These are phyloP conservation scores for Paratilapia polleni DNA, from an alignment of 2,113 vertebrate species.

Conservation along the genomic window DNA sequence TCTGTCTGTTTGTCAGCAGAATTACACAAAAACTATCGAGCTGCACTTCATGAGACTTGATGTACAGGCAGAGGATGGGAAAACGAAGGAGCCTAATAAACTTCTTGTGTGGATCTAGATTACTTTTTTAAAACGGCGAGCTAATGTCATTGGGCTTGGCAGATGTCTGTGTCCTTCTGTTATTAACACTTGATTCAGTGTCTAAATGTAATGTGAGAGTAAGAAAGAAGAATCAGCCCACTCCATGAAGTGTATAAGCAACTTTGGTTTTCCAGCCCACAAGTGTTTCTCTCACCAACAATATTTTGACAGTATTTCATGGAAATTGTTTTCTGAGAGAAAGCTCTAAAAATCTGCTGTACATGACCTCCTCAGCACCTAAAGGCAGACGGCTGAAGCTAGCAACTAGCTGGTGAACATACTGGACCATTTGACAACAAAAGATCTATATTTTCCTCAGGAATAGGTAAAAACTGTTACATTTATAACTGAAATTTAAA, in stretches of 20 bases:
- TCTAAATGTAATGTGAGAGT: not conserved
- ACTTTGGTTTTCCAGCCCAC: not conserved
- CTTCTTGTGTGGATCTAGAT: not conserved
- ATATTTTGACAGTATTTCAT: not conserved
- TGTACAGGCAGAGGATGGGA: not conserved
- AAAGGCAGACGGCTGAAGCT: not conserved
- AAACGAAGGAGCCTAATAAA: not conserved
- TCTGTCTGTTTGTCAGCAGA: not conserved
- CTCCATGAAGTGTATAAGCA: not conserved
- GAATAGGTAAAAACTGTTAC: not conserved
- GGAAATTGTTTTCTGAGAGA: not conserved
- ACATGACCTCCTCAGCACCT: not conserved
- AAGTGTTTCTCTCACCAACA: not conserved
- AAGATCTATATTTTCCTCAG: not conserved
- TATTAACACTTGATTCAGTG: not conserved
- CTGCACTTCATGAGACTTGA: not conserved
- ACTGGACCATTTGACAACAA: not conserved
- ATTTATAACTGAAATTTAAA: no score
- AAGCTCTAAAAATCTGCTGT: not conserved
- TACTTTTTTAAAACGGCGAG: not conserved
- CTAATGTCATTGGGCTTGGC: not conserved
- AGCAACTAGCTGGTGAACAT: not conserved
- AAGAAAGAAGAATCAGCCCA: not conserved
- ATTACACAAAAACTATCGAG: not conserved
- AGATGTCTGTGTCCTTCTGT: constrained; percentile 2